Percentiles rank a stretch among this genome's conserved stretches.
These are phyloP conservation scores for Drosophila quadrilineata DNA, from an alignment of 1,140 invertebrate species.

Conservation along the genomic window DNA sequence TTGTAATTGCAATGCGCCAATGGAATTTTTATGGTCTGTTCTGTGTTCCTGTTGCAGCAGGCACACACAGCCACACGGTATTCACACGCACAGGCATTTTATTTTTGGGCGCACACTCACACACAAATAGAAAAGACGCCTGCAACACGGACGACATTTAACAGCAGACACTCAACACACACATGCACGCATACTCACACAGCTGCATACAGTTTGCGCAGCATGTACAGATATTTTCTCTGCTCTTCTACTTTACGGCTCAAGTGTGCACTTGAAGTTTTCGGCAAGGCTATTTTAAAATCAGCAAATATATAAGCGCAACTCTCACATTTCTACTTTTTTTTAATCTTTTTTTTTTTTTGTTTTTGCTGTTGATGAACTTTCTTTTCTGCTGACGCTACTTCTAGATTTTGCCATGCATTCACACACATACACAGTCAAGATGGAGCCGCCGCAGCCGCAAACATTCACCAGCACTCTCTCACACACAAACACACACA, in stretches of 20 bases:
- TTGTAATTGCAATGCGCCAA: slow-evolving; percentile 51
- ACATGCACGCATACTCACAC: slow-evolving; percentile 30
- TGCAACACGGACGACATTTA: slow-evolving; percentile 70
- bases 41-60: slow-evolving; percentile 57
- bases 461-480: slow-evolving; percentile 43
- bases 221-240: slow-evolving; percentile 59
- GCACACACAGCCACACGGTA: slow-evolving; percentile 22
- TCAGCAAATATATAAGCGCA: slow-evolving; percentile 56
- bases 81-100: slow-evolving; percentile 49
- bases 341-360: too few relatives aligned
- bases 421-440: slow-evolving; percentile 37
- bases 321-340: slow-evolving; percentile 46
- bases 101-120: slow-evolving; percentile 56
- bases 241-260: slow-evolving; percentile 37
- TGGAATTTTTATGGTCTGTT: slow-evolving; percentile 74
- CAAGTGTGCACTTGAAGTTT: slow-evolving; percentile 77
- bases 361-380: slow-evolving; percentile 61
- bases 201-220: slow-evolving; percentile 15
- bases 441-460: slow-evolving; percentile 39
- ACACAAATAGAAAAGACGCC: slow-evolving; percentile 30
- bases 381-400: slow-evolving; percentile 75
- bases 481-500: slow-evolving; percentile 37
- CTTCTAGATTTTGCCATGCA: slow-evolving; percentile 75
- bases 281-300: slow-evolving; percentile 73
- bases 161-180: slow-evolving; percentile 45